phyloP scores from a whole-genome alignment of 2,797 vertebrate species.

The Tinamus major region DNA sequence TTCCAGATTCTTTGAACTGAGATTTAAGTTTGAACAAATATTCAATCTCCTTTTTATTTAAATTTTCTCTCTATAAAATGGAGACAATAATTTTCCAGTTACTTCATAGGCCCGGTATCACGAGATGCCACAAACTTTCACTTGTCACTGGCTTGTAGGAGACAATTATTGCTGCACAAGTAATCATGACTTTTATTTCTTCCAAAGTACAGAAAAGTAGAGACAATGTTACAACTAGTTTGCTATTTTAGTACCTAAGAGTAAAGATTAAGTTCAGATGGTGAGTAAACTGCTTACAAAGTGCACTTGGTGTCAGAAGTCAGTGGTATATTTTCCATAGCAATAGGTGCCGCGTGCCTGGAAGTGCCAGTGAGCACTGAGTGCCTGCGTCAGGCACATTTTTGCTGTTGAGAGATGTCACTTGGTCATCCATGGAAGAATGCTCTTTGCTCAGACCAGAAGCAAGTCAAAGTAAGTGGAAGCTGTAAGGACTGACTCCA shows the following conservation, averaged over 20 bases:
- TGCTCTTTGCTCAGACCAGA: neutral
- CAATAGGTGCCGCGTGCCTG: neutral
- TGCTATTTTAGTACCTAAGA: neutral
- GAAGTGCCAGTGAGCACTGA: neutral
- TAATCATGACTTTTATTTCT: neutral
- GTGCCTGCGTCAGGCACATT: fast-evolving
- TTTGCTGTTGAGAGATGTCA: neutral
- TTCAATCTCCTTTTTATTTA: constrained; percentile 5
- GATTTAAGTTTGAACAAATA: constrained; percentile 12
- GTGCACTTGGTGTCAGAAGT: neutral
- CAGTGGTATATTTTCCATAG: neutral
- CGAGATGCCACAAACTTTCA: neutral
- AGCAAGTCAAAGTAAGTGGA: neutral
- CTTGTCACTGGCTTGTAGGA: neutral
- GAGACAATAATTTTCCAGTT: neutral
- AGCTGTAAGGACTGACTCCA: neutral
- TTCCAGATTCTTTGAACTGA: constrained; percentile 11
- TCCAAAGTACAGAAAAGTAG: neutral
- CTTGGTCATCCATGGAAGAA: neutral
- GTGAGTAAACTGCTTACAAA: neutral
- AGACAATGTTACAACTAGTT: neutral
- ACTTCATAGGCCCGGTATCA: neutral
- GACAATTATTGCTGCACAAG: neutral
- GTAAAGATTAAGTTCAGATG: neutral
- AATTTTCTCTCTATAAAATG: constrained; percentile 10